Percentiles rank a stretch among this genome's conserved stretches.
phyloP scores from a whole-genome alignment of 2,797 vertebrate species.

The Arctocebus calabarensis region DNA sequence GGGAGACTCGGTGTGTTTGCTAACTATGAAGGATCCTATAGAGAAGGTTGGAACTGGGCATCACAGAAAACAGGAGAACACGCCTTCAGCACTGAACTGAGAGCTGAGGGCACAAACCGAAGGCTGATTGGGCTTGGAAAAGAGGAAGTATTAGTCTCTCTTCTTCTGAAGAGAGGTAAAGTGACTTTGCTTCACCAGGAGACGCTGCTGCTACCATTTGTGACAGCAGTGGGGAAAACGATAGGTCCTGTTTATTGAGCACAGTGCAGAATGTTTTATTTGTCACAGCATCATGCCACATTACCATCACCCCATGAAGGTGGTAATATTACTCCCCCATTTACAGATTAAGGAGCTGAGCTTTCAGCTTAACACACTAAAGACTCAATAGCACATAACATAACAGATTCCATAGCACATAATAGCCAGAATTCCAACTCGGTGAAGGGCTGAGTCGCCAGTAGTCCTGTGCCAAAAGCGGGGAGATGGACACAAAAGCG shows the following conservation, averaged over 20 bases:
- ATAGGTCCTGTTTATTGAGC: rapidly evolving
- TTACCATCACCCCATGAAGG: not conserved
- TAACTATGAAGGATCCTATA: not conserved
- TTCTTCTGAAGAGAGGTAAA: not conserved
- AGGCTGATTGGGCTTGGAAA: not conserved
- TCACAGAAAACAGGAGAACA: not conserved
- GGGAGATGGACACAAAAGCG: too few relatives aligned
- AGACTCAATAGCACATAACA: not conserved
- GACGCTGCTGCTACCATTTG: not conserved
- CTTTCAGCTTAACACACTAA: not conserved
- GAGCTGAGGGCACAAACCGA: not conserved
- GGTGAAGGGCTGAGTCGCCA: not conserved
- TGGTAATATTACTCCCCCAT: not conserved
- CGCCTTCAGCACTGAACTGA: not conserved
- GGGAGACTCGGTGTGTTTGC: not conserved
- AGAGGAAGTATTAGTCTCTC: not conserved
- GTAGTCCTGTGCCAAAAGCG: not conserved
- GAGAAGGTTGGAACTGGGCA: not conserved
- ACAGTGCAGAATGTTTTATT: not conserved
- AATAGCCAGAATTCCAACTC: not conserved
- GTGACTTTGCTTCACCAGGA: not conserved
- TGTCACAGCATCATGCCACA: rapidly evolving
- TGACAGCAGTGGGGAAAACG: rapidly evolving
- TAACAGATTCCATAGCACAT: not conserved
- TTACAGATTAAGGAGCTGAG: not conserved